These are phyloP conservation scores for Chamaedrilus cognettii DNA, from an alignment of 2,888 invertebrate species.

Conservation along the genomic window DNA sequence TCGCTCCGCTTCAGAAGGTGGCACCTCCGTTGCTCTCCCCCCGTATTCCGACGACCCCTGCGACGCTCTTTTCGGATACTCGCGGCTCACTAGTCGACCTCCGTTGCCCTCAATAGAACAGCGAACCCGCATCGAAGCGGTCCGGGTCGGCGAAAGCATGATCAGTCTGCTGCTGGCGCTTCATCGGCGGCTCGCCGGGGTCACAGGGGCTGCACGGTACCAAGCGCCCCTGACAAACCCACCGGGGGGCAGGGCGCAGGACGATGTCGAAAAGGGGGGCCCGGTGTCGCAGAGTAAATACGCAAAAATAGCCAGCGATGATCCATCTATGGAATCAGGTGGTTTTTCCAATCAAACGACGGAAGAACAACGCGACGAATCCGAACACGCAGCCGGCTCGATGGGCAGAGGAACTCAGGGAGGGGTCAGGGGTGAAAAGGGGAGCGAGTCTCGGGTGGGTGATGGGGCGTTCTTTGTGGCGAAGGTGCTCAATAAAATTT, in stretches of 20 bases:
- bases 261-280: no score
- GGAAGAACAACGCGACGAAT: background rate
- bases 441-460: constrained; percentile 65
- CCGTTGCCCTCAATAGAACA: no score
- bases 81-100: constrained; percentile 20
- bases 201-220: constrained; percentile 21
- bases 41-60: no score
- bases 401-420: background rate
- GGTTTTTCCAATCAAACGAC: no score
- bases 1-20: no score
- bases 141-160: constrained; percentile 68
- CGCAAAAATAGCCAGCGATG: background rate
- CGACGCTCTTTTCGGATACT: no score
- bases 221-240: background rate
- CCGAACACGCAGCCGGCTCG: background rate
- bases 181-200: constrained; percentile 84
- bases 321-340: background rate
- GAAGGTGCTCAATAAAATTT: constrained; percentile 68
- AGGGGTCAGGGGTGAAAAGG: no score
- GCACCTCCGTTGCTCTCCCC: no score
- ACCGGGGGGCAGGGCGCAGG: background rate
- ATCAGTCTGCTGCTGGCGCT: constrained; percentile 85
- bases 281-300: background rate
- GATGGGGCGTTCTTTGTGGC: constrained; percentile 89
- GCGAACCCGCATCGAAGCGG: background rate